Evolutionary conservation across 2,797 vertebrate genomes (phyloP).

Genomic region (Brachyalestes nurse): DNA sequence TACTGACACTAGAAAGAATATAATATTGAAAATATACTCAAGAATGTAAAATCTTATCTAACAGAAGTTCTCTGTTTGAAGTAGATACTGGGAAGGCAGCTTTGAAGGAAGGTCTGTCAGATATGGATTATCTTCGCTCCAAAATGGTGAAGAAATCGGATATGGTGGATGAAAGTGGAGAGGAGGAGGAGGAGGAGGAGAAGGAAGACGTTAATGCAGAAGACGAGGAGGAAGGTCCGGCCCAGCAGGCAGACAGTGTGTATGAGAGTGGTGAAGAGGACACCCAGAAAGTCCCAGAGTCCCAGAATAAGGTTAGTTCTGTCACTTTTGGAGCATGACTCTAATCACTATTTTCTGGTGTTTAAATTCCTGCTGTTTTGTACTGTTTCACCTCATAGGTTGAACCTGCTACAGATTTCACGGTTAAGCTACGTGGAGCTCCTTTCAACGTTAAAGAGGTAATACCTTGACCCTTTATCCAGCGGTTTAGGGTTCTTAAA

Average conservation of each 20-base stretch:
- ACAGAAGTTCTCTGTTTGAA: conserved; percentile 23
- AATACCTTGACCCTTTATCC: conserved; percentile 1
- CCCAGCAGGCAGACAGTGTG: conserved; percentile 70
- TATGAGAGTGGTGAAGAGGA: conserved; percentile 69
- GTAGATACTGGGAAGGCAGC: conserved; percentile 72
- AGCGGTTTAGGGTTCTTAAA: not conserved
- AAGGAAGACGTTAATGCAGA: conserved; percentile 46
- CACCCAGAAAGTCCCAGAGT: conserved; percentile 49
- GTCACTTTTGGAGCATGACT: not conserved
- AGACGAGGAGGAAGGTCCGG: conserved; percentile 46
- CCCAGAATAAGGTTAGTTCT: conserved; percentile 55
- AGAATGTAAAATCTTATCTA: not conserved
- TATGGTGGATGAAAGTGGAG: conserved; percentile 52
- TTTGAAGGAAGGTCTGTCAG: conserved; percentile 81
- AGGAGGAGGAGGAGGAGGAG: conserved; percentile 55
- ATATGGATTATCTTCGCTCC: conserved; percentile 95
- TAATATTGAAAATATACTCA: too few relatives aligned
- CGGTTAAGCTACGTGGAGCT: conserved; percentile 88
- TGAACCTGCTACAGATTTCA: conserved; percentile 80
- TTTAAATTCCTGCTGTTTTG: not conserved
- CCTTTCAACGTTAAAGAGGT: conserved; percentile 91
- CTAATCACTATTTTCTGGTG: not conserved
- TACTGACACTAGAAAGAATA: not conserved
- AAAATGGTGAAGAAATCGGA: conserved; percentile 82
- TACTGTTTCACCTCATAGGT: conserved; percentile 45